Base-by-base conservation (phyloP, 2,888 invertebrate species). In the Caenorhabditis sp. region DNA sequence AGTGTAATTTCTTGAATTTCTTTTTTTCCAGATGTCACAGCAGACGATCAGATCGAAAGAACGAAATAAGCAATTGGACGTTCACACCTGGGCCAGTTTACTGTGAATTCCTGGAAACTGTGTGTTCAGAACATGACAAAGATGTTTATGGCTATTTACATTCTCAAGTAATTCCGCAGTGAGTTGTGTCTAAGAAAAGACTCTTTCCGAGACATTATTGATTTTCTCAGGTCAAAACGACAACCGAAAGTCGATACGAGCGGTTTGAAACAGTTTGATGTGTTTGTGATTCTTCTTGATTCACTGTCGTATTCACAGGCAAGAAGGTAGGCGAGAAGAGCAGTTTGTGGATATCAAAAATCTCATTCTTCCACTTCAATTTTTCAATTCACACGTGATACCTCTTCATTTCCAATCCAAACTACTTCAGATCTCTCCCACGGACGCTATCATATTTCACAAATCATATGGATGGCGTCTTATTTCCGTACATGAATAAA, bases 401-500 rank as follows among this genome's bases (percentile, higher is more conserved):
- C n/a, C n/a, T n/a, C n/a, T n/a, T n/a, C n/a, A n/a, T n/a, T n/a
- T n/a, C n/a, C n/a, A n/a, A n/a, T n/a, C n/a, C n/a, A 37, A 41
- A n/a, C 11, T 55, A 55, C 17, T 72, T 52, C 52, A 81, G 81
- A 53, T 63, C 70, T n/a, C 74, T 81, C 32, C 79, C 79, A 20
- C 48, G 71, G 39, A 79, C 81, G 0, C 66, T 81, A 43, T 63
- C 65, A 15, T 79, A 79, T 39, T 75, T 81, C 50, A 70, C 62
- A 15, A 73, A 81, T 32, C 70, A 74, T 20, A 71, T 78, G 71
- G 79, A 77, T 37, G 82, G 84, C 22, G 68, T 83, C 30, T 59
- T 63, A 32, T 83, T 85, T 52, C 78, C 78, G 1, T 79, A 83
- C 62, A 62, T 85, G 63, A 85, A 85, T 72, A 85, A 85, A 74